Evolutionary conservation across 1,140 invertebrate genomes (phyloP).

Genomic region (Drosophila ficusphila): DNA sequence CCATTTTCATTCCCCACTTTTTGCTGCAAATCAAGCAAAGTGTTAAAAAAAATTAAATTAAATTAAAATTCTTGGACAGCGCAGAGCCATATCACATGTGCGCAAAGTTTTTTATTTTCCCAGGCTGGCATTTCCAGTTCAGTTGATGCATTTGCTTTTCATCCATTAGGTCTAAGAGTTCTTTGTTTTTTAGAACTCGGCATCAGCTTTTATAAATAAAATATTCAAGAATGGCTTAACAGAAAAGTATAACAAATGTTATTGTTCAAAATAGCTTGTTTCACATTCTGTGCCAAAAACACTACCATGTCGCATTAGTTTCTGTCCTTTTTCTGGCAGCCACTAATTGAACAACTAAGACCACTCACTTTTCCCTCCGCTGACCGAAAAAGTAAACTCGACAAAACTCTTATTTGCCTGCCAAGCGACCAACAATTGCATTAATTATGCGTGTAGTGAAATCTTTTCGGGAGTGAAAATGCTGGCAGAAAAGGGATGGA

Average conservation of each 20-base stretch:
- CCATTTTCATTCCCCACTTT: constrained; percentile 21
- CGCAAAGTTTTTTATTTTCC: constrained; percentile 27
- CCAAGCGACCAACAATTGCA: constrained; percentile 60
- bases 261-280: background rate
- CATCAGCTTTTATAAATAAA: background rate
- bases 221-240: no score
- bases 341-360: constrained; percentile 36
- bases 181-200: background rate
- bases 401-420: constrained; percentile 35
- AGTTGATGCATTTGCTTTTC: background rate
- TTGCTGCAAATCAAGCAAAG: constrained; percentile 46
- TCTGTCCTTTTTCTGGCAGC: constrained; percentile 11
- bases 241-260: no score
- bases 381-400: constrained; percentile 21
- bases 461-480: constrained; percentile 44
- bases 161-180: background rate
- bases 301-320: background rate
- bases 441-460: constrained; percentile 69
- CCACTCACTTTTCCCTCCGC: constrained; percentile 19
- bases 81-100: constrained; percentile 26
- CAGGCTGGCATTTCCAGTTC: constrained; percentile 16
- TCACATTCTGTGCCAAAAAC: background rate
- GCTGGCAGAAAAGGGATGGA: constrained; percentile 46
- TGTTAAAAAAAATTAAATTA: constrained; percentile 44
- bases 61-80: constrained; percentile 46